A percentile compares a stretch with the other conserved stretches of the same genome.
These are phyloP conservation scores for Vidua chalybeata DNA, from an alignment of 2,113 vertebrate species.

Conservation along the genomic window DNA sequence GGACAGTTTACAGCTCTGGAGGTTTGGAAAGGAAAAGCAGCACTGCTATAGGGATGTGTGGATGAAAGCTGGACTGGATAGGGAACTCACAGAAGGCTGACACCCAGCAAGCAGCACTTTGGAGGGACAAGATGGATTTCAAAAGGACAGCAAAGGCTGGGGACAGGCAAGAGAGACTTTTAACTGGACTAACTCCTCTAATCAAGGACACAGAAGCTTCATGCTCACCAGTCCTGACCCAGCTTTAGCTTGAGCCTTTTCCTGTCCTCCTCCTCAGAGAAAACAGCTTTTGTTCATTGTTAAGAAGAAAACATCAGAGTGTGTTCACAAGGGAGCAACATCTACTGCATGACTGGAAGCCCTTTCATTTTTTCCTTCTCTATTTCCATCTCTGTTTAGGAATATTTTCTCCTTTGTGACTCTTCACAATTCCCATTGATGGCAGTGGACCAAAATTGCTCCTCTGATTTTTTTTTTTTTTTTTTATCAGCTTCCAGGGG, in stretches of 20 bases:
- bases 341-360: background rate
- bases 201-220: background rate
- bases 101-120: background rate
- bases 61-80: background rate
- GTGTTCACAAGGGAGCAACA: background rate
- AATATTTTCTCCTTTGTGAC: background rate
- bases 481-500: background rate
- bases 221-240: background rate
- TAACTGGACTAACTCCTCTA: background rate
- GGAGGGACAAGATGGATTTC: background rate
- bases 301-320: background rate
- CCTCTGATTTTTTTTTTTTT: background rate
- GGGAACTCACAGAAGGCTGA: background rate
- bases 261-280: background rate
- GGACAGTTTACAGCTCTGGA: background rate
- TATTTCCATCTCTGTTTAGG: background rate
- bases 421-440: background rate
- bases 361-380: background rate
- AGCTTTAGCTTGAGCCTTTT: background rate
- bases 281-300: background rate
- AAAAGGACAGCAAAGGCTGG: background rate
- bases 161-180: background rate
- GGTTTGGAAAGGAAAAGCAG: background rate
- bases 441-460: background rate
- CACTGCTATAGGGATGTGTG: background rate